Base-by-base conservation (phyloP, 2,113 vertebrate species). In the Prinia subflava region DNA sequence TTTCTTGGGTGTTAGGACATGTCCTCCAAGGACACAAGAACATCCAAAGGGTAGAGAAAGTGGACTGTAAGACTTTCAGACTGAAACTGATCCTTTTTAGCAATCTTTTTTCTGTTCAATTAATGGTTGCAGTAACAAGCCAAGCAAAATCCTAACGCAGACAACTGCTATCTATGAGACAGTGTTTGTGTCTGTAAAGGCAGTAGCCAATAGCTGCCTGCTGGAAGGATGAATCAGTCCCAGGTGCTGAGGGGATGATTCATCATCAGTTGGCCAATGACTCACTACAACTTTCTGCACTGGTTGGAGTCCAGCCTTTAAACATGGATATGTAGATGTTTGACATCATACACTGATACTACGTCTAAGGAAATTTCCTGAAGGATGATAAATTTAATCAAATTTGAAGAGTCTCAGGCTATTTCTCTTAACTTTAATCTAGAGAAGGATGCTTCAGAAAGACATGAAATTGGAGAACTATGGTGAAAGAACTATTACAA, bases 191-290 rank as follows among this genome's bases (percentile, higher is more conserved):
- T 89, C 91, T 96, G 76, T 55, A 68, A 81, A 90, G 69, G 44
- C 92, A 97, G 52, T 71, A 75, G 80, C 88, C 92, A 87, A 67
- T 89, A 73, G 83, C 86, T 94, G 90, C 42, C 73, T 93, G 33
- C 73, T 50, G 75, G 60, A 81, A 74, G 86, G 60, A 95, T 96
- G 95, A 96, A 92, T 97, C 94, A 97, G 92, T 64, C 73, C 86
- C 96, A 97, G 95, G 92, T 97, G 96, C 96, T 95, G 73, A 87
- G 60, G 44, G 76, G 22, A 90, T 96, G 96, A 97, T 93, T 97
- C 95, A 97, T 87, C 55, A 79, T 87, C 88, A 80, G 68, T 93
- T 87, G 89, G 86, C 80, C 86, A 97, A 44, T 96, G 96, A 97
- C 60, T 97, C 96, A 95, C 44, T 91, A 84, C 69, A 95, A 95